A percentile compares a stretch with the other conserved stretches of the same genome.
phyloP scores from a whole-genome alignment of 2,888 invertebrate genomes.

The Atethmia centrago region DNA sequence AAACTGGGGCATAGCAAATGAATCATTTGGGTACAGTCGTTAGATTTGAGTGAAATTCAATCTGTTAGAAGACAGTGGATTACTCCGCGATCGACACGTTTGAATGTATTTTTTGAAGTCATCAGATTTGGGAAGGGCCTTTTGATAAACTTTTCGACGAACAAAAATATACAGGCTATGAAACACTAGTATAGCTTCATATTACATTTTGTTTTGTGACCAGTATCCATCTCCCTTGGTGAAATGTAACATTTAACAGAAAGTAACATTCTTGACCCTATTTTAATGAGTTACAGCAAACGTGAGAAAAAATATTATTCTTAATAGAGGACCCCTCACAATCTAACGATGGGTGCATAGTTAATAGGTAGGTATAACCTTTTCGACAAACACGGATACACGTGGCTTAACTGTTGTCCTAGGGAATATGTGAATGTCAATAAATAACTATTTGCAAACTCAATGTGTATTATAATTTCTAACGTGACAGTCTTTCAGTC shows the following conservation, averaged over 20 bases:
- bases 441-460: not conserved
- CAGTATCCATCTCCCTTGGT: not conserved
- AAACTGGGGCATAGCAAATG: too few relatives aligned
- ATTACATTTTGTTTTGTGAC: too few relatives aligned
- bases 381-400: not conserved
- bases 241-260: not conserved
- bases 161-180: too few relatives aligned
- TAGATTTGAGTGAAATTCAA: too few relatives aligned
- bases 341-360: not conserved
- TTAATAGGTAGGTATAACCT: not conserved
- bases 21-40: too few relatives aligned
- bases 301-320: constrained; percentile 10
- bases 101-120: too few relatives aligned
- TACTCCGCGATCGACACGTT: too few relatives aligned
- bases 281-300: not conserved
- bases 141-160: too few relatives aligned
- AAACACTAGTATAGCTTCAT: too few relatives aligned
- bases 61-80: too few relatives aligned
- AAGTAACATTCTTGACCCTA: not conserved
- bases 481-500: too few relatives aligned
- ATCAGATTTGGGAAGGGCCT: too few relatives aligned
- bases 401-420: not conserved
- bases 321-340: not conserved
- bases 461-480: not conserved
- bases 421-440: not conserved